Evolutionary conservation across 2,888 invertebrate species (phyloP), one percentile per base, ranked within the genome.

Genomic region (Pseudeuparius sepicola): DNA sequence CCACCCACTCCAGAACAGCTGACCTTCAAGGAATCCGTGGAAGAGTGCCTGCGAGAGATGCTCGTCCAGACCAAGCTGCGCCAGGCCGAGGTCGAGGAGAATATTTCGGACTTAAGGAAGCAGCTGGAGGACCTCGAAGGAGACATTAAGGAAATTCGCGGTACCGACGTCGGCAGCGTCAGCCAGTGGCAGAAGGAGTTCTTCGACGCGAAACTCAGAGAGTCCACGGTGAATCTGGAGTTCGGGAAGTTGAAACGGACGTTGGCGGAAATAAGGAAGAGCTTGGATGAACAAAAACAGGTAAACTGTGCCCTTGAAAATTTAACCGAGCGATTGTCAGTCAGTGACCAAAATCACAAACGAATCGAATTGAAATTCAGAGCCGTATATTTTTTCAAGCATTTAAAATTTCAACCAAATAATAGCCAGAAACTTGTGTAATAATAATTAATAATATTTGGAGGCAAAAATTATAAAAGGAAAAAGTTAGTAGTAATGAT

Each of bases 1-100:
- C n/a, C n/a, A n/a, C n/a, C n/a, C n/a, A n/a, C n/a, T n/a, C n/a
- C 41, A 10, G 49, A 49, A 31, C 40, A 40, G 29, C 31, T 47
- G 3, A 23, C 34, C 14, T 49, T 49, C 31, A 49, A 47, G 26
- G 30, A 30, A 33, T 40, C 39, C 24, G 47, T 48, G 4, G 39
- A 41, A 2, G 45, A 47, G 29, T 48, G 46, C 26, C 37, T 49
- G 13, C 40, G 43, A 14, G 41, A 48, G 14, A 34, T 42, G 26
- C 25, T 48, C 14, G 26, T 43, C 10, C 40, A 45, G 31, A 42
- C 42, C 4, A 45, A 47, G 31, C 24, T 49, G 16, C 32, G 47
- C 20, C 34, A 37, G 15, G 49, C 47, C 1, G 49, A 49, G 31
- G 40, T 46, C 10, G 45, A 48, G 9, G 45, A 40, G 18, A 30